A percentile compares a stretch with the other conserved stretches of the same genome.
Conservation (phyloP, 2,888 invertebrate genomes). For the Physocephala rufipes region DNA sequence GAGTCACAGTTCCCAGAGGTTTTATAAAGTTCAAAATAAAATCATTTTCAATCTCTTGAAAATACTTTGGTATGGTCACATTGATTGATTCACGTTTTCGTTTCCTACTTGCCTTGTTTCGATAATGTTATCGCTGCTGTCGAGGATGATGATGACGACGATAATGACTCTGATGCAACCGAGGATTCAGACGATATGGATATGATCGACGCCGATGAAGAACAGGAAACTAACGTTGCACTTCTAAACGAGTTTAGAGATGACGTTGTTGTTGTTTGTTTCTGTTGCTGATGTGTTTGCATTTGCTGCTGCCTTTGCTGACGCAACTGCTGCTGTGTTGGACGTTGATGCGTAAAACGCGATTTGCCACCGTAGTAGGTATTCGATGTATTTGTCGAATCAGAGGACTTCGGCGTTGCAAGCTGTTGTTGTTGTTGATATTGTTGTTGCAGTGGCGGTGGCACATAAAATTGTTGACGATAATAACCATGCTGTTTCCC, state of each 20-base stretch:
- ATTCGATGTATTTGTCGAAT: constrained; percentile 21
- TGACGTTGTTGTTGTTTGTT: constrained; percentile 28
- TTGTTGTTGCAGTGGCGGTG: constrained; percentile 36
- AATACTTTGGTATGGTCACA: too few relatives aligned
- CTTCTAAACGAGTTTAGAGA: constrained; percentile 35
- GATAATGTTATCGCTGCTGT: constrained; percentile 44
- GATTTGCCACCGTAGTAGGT: constrained; percentile 35
- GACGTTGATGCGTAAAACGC: constrained; percentile 43
- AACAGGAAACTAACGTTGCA: constrained; percentile 53
- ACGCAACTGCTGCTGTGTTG: constrained; percentile 45
- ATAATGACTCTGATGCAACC: constrained; percentile 49
- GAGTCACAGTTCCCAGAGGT: too few relatives aligned
- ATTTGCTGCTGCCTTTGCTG: constrained; percentile 44
- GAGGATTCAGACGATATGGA: constrained; percentile 63
- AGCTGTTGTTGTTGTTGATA: constrained; percentile 45
- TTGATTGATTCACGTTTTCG: too few relatives aligned
- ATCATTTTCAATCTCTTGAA: too few relatives aligned
- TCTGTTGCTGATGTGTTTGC: constrained; percentile 44
- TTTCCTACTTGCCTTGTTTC: constrained; percentile 44
- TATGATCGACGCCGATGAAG: constrained; percentile 59
- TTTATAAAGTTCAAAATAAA: too few relatives aligned
- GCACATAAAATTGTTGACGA: constrained; percentile 60
- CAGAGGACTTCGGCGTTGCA: constrained; percentile 46
- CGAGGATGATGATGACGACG: constrained; percentile 44
- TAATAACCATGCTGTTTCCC: constrained; percentile 49